A percentile compares a stretch with the other conserved stretches of the same genome.
Evolutionary conservation across 2,888 invertebrate species (phyloP).

Genomic region (Chrysina gloriosa): DNA sequence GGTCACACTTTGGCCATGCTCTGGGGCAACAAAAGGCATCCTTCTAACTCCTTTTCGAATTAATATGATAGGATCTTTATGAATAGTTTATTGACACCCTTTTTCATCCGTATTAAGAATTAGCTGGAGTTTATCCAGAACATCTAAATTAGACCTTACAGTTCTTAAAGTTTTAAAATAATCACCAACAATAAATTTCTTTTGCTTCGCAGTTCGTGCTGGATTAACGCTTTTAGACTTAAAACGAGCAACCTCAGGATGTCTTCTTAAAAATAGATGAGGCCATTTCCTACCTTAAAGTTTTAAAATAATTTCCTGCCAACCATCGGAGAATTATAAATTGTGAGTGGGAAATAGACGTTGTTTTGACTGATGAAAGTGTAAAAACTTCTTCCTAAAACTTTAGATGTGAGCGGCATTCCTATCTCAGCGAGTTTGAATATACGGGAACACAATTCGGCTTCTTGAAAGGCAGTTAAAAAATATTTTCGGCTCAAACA

Average conservation of each 20-base stretch:
- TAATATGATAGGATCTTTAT: not conserved
- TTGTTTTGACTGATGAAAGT: not conserved
- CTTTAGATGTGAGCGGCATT: not conserved
- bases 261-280: not conserved
- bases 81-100: not conserved
- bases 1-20: slow-evolving; percentile 55
- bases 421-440: not conserved
- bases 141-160: not conserved
- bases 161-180: not conserved
- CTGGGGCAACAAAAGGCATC: slow-evolving; percentile 50
- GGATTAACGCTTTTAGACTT: not conserved
- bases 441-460: not conserved
- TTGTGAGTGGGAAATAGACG: not conserved
- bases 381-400: not conserved
- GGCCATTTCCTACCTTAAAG: not conserved
- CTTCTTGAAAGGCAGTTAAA: not conserved
- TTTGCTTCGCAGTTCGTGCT: not conserved
- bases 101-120: not conserved
- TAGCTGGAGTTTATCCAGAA: not conserved
- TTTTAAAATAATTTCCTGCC: no score
- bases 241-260: not conserved
- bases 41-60: slow-evolving; percentile 48
- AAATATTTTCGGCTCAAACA: not conserved
- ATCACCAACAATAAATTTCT: not conserved
- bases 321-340: not conserved